Evolutionary conservation across 2,797 vertebrate genomes (phyloP).

Genomic region (Amniataba percoides): DNA sequence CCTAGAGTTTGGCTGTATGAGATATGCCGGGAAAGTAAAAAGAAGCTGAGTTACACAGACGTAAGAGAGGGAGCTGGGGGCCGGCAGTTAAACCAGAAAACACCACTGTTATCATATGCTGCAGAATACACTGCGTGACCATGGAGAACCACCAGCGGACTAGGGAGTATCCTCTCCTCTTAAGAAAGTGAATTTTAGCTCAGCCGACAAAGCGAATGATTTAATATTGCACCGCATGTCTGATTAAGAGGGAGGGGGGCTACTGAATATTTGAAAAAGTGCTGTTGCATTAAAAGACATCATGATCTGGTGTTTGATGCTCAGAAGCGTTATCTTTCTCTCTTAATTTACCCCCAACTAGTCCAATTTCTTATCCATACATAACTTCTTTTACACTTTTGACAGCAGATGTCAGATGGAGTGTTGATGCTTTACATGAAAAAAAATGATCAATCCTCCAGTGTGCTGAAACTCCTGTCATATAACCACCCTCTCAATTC

Average conservation of each 20-base stretch:
- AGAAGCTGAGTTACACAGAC: slow-evolving; percentile 52
- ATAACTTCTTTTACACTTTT: slow-evolving; percentile 21
- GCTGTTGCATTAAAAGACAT: background rate
- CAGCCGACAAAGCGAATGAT: background rate
- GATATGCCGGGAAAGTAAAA: slow-evolving; percentile 55
- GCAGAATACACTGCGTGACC: slow-evolving; percentile 30
- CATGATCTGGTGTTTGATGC: background rate
- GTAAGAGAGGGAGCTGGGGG: slow-evolving; percentile 34
- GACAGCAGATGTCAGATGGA: slow-evolving; percentile 27
- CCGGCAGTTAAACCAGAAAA: slow-evolving; percentile 46
- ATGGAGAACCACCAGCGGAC: slow-evolving; percentile 7
- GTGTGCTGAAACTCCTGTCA: slow-evolving; percentile 26
- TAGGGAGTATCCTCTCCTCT: background rate
- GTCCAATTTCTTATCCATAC: background rate
- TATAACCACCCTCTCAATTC: slow-evolving; percentile 58
- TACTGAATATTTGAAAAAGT: background rate
- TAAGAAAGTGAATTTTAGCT: background rate
- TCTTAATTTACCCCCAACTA: background rate
- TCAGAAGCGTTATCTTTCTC: background rate
- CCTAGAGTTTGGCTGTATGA: slow-evolving; percentile 44
- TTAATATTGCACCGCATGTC: background rate
- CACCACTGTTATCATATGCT: slow-evolving; percentile 38
- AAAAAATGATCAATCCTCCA: background rate
- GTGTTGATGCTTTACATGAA: slow-evolving; percentile 27
- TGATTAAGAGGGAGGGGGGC: background rate